Base-by-base conservation (phyloP, 2,888 invertebrate genomes). In the Diaperis boleti region DNA sequence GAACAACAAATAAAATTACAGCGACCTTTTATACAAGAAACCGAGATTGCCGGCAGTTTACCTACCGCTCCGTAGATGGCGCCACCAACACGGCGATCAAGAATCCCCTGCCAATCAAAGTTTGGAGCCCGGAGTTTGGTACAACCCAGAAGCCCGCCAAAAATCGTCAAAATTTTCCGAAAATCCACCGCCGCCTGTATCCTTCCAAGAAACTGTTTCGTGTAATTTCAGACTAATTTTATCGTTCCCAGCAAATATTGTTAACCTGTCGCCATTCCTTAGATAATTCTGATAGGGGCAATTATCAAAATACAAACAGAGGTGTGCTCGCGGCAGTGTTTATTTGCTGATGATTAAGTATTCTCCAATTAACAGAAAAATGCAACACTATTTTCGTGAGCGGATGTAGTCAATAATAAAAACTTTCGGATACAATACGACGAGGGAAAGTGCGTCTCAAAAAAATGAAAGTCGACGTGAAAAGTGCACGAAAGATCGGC, bases 381-480 rank as follows among this genome's bases (percentile, higher is more conserved):
- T 42, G 29, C 56, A 14, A n/a, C n/a, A n/a, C n/a, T 20, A 35
- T 11, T 20, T 42, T 55, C 18, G 17, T 57, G 22, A 14, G 29
- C 17, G 14, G 44, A 17, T 11, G 33, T 55, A 31, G 11, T 42
- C 33, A 15, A 44, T 20, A 26, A 39, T 15, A 37, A 57, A 37
- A 45, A 47, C 57, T 45, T 59, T 49, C 47, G 49, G 37, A 8
- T 31, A 37, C 37, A 39, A 45, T 22, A 20, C 39, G n/a, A n/a
- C n/a, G 14, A 52, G 64, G 63, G 67, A 67, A 67, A 67, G 67
- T 65, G 63, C 61, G 61, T 54, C 29, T 42, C 57, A 26, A 68
- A 68, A 65, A 68, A 68, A 68, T 57, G 68, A 68, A 68, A 68
- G 68, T 62, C 65, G 61, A 67, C 65, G 60, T 65, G n/a, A n/a